A percentile compares a stretch with the other conserved stretches of the same genome.
phyloP scores from a whole-genome alignment of 2,888 invertebrate genomes.

The Agrochola circellaris region DNA sequence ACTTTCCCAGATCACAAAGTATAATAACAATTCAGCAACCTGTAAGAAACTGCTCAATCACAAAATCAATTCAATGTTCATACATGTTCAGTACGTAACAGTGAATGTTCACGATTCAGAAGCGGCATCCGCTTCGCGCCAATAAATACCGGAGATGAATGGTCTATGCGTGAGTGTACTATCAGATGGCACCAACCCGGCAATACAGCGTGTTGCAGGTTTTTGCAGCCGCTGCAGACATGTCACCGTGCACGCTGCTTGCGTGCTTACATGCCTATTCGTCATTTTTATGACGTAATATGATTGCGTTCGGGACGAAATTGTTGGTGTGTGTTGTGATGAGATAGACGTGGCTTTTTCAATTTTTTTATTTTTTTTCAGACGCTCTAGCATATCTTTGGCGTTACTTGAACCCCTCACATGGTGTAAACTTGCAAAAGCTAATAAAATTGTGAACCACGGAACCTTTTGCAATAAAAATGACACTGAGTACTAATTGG shows the following conservation, averaged over 20 bases:
- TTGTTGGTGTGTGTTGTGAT: conserved; percentile 54
- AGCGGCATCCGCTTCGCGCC: conserved; percentile 81
- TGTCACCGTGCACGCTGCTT: conserved; percentile 78
- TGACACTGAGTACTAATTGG: not conserved
- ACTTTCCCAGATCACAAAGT: conserved; percentile 52
- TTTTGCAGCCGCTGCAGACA: conserved; percentile 72
- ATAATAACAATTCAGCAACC: conserved; percentile 47
- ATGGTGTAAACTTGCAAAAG: not conserved
- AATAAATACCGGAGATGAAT: conserved; percentile 85
- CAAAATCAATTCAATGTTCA: conserved; percentile 55
- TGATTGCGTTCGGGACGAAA: conserved; percentile 77
- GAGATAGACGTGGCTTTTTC: conserved; percentile 62
- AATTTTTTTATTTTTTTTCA: conserved; percentile 1
- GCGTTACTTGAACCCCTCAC: not conserved
- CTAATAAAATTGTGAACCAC: not conserved
- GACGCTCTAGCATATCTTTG: not conserved
- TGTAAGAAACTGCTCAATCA: conserved; percentile 59
- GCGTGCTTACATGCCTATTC: conserved; percentile 83
- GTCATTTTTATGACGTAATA: conserved; percentile 89
- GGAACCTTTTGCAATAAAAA: not conserved
- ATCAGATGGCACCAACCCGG: conserved; percentile 77
- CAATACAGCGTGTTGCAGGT: conserved; percentile 66
- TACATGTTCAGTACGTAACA: conserved; percentile 61
- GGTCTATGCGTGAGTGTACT: conserved; percentile 83
- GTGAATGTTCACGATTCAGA: conserved; percentile 73